Conservation (phyloP, 2,888 invertebrate species). For the Acanthosepion esculentum region DNA sequence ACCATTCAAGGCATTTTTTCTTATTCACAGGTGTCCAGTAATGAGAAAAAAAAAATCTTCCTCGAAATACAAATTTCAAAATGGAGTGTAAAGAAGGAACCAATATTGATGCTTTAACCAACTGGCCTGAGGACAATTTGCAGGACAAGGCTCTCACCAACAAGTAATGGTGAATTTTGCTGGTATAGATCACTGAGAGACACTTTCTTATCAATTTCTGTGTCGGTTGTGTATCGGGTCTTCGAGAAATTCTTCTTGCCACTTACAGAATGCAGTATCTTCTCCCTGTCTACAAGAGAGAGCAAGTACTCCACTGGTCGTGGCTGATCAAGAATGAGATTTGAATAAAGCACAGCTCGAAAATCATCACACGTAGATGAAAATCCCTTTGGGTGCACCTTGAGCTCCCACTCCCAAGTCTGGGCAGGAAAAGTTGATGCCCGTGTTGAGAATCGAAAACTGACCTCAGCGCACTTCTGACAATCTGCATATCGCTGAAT, state of each 20-base stretch:
- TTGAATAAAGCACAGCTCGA: slow-evolving; percentile 70
- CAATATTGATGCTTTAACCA: slow-evolving; percentile 55
- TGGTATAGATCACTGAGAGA: slow-evolving; percentile 66
- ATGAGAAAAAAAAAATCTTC: background rate
- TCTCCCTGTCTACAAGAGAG: slow-evolving; percentile 72
- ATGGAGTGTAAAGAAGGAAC: background rate
- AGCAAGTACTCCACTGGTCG: slow-evolving; percentile 73
- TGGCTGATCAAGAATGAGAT: slow-evolving; percentile 73
- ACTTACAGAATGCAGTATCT: slow-evolving; percentile 72
- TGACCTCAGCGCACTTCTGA: slow-evolving; percentile 69
- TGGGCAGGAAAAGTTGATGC: slow-evolving; percentile 74
- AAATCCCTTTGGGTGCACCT: slow-evolving; percentile 73
- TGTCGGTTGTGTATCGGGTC: slow-evolving; percentile 74
- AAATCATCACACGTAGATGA: slow-evolving; percentile 69
- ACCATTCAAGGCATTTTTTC: background rate
- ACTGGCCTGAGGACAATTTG: slow-evolving; percentile 69
- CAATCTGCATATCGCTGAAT: slow-evolving; percentile 66
- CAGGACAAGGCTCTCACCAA: slow-evolving; percentile 67
- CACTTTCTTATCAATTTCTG: slow-evolving; percentile 75
- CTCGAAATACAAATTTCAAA: slow-evolving; percentile 4
- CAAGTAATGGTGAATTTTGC: slow-evolving; percentile 65
- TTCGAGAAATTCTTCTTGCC: slow-evolving; percentile 76
- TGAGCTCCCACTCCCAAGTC: slow-evolving; percentile 76
- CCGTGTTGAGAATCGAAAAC: slow-evolving; percentile 73
- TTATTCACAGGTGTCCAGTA: background rate